Percentiles rank a stretch among this genome's conserved stretches.
These are phyloP conservation scores for Agrilus biguttatus DNA, from an alignment of 2,888 invertebrate genomes.

Conservation along the genomic window DNA sequence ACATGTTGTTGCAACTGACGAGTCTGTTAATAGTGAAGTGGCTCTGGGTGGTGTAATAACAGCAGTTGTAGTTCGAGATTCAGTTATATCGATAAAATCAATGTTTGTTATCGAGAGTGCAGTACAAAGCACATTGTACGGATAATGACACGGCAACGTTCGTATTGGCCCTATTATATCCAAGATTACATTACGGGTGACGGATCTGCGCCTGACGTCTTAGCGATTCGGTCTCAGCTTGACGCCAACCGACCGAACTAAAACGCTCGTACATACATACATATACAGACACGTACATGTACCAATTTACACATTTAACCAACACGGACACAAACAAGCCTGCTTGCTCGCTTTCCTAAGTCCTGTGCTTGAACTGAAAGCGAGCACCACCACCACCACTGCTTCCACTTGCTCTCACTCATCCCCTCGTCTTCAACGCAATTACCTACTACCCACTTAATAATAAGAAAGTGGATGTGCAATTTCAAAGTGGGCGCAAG, in stretches of 20 bases:
- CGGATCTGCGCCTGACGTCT: slow-evolving; percentile 29
- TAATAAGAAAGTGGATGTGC: too few relatives aligned
- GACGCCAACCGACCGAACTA: slow-evolving; percentile 10
- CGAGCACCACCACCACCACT: neutral
- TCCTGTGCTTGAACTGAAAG: slow-evolving; percentile 2
- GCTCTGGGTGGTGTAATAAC: neutral
- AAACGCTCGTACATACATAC: neutral
- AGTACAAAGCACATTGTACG: slow-evolving; percentile 23
- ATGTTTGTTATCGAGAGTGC: slow-evolving; percentile 21
- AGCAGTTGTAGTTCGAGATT: slow-evolving; percentile 6
- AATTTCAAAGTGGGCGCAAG: too few relatives aligned
- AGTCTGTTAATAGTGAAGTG: too few relatives aligned
- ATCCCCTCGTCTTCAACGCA: too few relatives aligned
- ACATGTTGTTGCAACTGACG: too few relatives aligned
- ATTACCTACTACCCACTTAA: too few relatives aligned
- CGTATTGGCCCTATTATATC: slow-evolving; percentile 30
- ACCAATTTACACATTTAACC: too few relatives aligned
- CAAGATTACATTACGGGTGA: slow-evolving; percentile 29
- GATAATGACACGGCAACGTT: slow-evolving; percentile 23
- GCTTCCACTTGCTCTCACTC: too few relatives aligned
- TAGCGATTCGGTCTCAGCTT: slow-evolving; percentile 23
- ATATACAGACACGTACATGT: too few relatives aligned
- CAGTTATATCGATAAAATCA: slow-evolving; percentile 22
- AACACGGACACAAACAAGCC: neutral
- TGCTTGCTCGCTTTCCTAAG: neutral